A percentile compares a stretch with the other conserved stretches of the same genome.
phyloP scores from a whole-genome alignment of 2,888 invertebrate genomes.

The Salpingus planirostris region DNA sequence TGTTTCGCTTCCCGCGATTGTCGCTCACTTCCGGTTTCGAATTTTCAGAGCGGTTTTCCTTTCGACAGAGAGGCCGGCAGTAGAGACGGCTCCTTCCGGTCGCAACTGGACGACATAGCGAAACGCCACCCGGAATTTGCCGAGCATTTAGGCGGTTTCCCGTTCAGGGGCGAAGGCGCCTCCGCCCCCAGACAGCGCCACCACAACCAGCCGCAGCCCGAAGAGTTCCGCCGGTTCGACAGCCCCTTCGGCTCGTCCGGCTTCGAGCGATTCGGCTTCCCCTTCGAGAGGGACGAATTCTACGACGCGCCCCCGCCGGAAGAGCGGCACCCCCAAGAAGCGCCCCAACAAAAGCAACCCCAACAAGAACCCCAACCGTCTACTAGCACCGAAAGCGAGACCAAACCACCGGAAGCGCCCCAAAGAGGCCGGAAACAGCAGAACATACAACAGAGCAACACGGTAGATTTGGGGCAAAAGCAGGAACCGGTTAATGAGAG shows the following conservation, averaged over 20 bases:
- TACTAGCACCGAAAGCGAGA: constrained; percentile 8
- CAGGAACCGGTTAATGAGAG: constrained; percentile 53
- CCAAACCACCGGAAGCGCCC: constrained; percentile 25
- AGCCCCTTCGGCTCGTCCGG: constrained; percentile 36
- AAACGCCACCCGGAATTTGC: constrained; percentile 68
- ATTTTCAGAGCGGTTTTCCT: constrained; percentile 56
- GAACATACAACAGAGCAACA: constrained; percentile 51
- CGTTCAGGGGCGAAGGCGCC: constrained; percentile 29
- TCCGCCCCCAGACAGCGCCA: constrained; percentile 36
- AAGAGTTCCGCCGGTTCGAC: constrained; percentile 42
- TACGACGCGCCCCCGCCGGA: constrained; percentile 40
- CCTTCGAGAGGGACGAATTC: constrained; percentile 43
- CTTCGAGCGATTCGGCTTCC: constrained; percentile 35
- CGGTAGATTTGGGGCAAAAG: constrained; percentile 67
- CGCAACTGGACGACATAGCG: constrained; percentile 59
- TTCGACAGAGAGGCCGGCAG: constrained; percentile 45
- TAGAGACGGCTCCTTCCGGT: constrained; percentile 44
- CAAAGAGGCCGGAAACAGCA: constrained; percentile 15
- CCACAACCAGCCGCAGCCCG: constrained; percentile 24
- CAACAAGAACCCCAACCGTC: constrained; percentile 23
- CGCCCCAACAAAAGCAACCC: constrained; percentile 23
- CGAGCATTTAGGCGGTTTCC: constrained; percentile 47
- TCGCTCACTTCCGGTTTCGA: no score
- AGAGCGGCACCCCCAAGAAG: constrained; percentile 38
- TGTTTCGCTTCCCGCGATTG: no score